Percentiles rank a stretch among this genome's conserved stretches.
Evolutionary conservation across 2,113 vertebrate genomes (phyloP).

Genomic region (Candoia aspera): DNA sequence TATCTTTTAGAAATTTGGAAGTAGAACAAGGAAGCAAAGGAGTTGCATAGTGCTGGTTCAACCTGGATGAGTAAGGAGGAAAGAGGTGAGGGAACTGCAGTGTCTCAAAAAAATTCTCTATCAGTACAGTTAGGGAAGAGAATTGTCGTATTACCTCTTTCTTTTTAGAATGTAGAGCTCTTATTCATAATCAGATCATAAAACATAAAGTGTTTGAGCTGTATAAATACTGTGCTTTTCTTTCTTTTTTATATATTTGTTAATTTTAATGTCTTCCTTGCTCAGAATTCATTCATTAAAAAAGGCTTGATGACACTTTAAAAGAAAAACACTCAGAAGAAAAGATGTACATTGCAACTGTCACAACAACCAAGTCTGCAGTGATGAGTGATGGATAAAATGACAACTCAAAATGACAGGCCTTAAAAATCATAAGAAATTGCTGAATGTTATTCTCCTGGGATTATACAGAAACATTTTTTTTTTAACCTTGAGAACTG

Average conservation of each 20-base stretch:
- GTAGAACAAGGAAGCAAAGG: too few relatives aligned
- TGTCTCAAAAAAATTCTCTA: too few relatives aligned
- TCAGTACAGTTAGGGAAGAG: too few relatives aligned
- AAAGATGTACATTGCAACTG: slow-evolving; percentile 18
- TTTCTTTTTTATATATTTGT: neutral
- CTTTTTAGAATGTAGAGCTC: neutral
- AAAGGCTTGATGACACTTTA: slow-evolving; percentile 20
- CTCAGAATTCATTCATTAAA: slow-evolving; percentile 26
- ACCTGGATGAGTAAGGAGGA: too few relatives aligned
- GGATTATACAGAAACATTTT: slow-evolving; percentile 20
- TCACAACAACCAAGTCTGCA: slow-evolving; percentile 26
- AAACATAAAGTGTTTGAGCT: neutral
- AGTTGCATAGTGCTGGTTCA: too few relatives aligned
- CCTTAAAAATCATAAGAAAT: slow-evolving; percentile 36
- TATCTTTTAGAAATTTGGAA: too few relatives aligned
- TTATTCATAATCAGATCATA: neutral
- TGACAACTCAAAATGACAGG: slow-evolving; percentile 14
- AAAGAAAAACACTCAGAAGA: slow-evolving; percentile 17
- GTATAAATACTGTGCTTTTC: neutral
- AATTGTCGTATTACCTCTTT: too few relatives aligned
- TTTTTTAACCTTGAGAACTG: neutral
- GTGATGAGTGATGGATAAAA: slow-evolving; percentile 32
- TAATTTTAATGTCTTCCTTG: slow-evolving; percentile 7
- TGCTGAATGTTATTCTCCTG: slow-evolving; percentile 26
- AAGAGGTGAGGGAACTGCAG: too few relatives aligned